Percentiles rank a stretch among this genome's conserved stretches.
These are phyloP conservation scores for Cancer borealis DNA, from an alignment of 2,888 invertebrate species.

Conservation along the genomic window DNA sequence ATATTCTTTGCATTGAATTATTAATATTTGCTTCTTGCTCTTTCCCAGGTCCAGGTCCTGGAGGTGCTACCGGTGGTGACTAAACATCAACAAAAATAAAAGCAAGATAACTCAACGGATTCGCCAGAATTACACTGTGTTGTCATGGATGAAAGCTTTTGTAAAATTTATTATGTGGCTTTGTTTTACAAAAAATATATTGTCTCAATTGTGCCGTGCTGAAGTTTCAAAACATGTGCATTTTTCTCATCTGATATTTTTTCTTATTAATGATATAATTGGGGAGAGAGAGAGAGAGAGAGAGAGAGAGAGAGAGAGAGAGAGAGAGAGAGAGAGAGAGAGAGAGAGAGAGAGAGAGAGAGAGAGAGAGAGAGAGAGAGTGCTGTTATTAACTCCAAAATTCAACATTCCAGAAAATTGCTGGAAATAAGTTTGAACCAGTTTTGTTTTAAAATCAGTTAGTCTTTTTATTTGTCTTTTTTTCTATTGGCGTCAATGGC, in stretches of 20 bases:
- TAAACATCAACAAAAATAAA: background rate
- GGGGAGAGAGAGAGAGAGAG: constrained; percentile 9
- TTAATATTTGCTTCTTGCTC: background rate
- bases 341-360: background rate
- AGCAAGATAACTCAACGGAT: background rate
- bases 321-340: background rate
- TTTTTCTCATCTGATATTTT: background rate
- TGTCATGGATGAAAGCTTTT: background rate
- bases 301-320: background rate
- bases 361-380: background rate
- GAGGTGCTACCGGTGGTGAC: background rate
- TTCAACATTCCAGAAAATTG: no score
- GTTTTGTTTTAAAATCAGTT: no score
- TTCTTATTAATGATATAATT: background rate
- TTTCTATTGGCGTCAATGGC: no score
- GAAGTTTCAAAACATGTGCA: background rate
- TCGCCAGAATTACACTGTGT: background rate
- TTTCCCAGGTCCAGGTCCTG: background rate
- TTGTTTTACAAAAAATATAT: background rate
- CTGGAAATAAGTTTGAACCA: no score
- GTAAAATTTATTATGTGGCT: background rate
- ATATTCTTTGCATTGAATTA: background rate
- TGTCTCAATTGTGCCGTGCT: background rate
- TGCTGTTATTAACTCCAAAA: no score
- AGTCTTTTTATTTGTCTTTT: no score